Evolutionary conservation across 2,113 vertebrate genomes (phyloP), one percentile per base, ranked within the genome.

Genomic region (Hystrix brachyura): DNA sequence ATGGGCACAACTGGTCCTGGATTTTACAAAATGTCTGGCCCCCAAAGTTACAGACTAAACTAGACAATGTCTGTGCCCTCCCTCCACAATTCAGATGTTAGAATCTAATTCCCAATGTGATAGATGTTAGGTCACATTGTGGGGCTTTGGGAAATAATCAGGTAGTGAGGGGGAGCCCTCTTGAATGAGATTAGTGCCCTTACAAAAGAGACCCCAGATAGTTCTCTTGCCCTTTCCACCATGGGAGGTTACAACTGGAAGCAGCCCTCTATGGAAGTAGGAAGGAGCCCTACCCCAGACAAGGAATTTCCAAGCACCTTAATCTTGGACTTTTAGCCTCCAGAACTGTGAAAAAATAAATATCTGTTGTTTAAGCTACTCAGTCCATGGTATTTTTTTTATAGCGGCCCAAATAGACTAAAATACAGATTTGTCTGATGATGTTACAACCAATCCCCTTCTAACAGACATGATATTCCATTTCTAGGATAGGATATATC

Each of bases 21-120:
- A 81, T 71, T 97, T 95, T 94, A 92, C 25, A 96, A 94, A 78
- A 92, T 60, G 48, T 72, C 62, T 76, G 74, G 90, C 34, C 90
- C 96, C 34, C 65, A 19, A 53, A 88, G 86, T 94, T 71, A 95
- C 9, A 34, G 48, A 69, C 53, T 92, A 25, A 84, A 80, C 32
- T 13, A 90, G 21, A 85, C 27, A 72, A 85, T 55, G 62, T 78
- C 32, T 96, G 19, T 55, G 32, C 46, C 17, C 43, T 60, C 14
- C 15, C 32, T 81, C 4, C 18, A 27, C 53, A 84, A 60, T 53
- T 93, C 60, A 25, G 34, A 72, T 23, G 43, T 29, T 83, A 53
- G 71, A 85, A 59, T 32, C 78, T 84, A 89, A 69, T 62, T 76
- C 46, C 43, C 14, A 92, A 25, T 76, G 6, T 79, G 55, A 78